Conservation (phyloP, 2,888 invertebrate species). For the Lumbricus terrestris region DNA sequence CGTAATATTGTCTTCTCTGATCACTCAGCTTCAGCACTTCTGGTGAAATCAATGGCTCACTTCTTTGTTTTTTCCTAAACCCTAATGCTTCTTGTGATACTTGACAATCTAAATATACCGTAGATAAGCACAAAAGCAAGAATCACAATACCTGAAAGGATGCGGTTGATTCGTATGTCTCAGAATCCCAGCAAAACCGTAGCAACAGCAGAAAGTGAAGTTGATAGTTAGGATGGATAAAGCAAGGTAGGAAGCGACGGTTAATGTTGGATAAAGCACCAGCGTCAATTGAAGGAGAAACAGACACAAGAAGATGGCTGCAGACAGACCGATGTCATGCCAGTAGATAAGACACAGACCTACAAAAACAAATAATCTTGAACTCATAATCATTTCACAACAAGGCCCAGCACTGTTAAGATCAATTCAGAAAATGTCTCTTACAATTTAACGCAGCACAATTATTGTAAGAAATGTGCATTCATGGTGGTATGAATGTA, state of each 20-base stretch:
- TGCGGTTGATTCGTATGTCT: neutral
- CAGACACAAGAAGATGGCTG: neutral
- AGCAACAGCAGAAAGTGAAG: neutral
- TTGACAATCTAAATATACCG: neutral
- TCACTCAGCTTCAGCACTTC: neutral
- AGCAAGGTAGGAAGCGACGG: neutral
- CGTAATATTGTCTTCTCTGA: too few relatives aligned
- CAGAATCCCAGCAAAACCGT: conserved; percentile 3
- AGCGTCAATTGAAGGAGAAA: neutral
- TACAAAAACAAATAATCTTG: neutral
- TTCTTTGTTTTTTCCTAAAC: neutral
- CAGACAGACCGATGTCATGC: neutral
- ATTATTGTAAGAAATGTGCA: neutral
- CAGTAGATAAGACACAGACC: conserved; percentile 3
- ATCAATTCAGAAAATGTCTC: too few relatives aligned
- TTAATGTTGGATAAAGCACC: neutral
- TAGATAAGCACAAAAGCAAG: neutral
- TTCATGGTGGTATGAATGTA: neutral
- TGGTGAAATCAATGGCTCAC: neutral
- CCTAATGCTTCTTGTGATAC: neutral
- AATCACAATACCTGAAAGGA: neutral
- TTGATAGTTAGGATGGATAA: neutral
- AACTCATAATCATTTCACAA: too few relatives aligned
- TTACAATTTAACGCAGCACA: neutral
- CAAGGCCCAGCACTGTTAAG: too few relatives aligned